Base-by-base conservation (phyloP, 2,888 invertebrate genomes). In the Lamproptera curius region DNA sequence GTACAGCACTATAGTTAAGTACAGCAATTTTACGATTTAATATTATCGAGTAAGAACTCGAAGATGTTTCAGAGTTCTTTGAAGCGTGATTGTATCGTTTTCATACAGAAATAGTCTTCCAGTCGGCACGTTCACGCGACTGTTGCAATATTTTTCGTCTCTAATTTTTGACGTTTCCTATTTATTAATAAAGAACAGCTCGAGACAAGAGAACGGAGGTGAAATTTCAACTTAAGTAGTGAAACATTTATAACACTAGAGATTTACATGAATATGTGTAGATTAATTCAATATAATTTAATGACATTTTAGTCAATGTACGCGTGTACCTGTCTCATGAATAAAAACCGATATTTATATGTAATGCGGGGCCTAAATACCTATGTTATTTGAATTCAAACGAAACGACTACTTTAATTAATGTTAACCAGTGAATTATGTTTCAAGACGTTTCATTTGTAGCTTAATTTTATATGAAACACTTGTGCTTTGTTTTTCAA, bases 261-360 rank as follows among this genome's bases (percentile, higher is more conserved):
- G 50, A 51, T 55, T 50, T 31, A 52, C 53, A 52, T 50, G 52
- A 51, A 49, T 59, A 56, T 56, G 53, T 59, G 61, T 63, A 62
- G 61, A 54, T 61, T 31, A 31, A 61, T 64, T 65, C 59, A 65
- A 67, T 71, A 71, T 73, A 65, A 68, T 71, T 69, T 74, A 70
- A 74, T 75, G 73, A 75, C 71, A 76, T 68, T 66, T 68, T 74
- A 75, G 71, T 74, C 69, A 68, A 71, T 70, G 71, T 77, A 76
- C 73, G 64, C 65, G 70, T 67, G 81, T 82, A 81, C 79, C 80
- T 80, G 80, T 80, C 70, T 70, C 66, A 63, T 66, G 64, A 61
- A 64, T 66, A 63, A 62, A 28, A 67, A 65, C 43, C 62, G 46
- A 59, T 62, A 69, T 70, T 68, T 73, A 62, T 71, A 64, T 43